Evolutionary conservation across 2,888 invertebrate genomes (phyloP), one percentile per base, ranked within the genome.

Genomic region (Heliconius charithonia): DNA sequence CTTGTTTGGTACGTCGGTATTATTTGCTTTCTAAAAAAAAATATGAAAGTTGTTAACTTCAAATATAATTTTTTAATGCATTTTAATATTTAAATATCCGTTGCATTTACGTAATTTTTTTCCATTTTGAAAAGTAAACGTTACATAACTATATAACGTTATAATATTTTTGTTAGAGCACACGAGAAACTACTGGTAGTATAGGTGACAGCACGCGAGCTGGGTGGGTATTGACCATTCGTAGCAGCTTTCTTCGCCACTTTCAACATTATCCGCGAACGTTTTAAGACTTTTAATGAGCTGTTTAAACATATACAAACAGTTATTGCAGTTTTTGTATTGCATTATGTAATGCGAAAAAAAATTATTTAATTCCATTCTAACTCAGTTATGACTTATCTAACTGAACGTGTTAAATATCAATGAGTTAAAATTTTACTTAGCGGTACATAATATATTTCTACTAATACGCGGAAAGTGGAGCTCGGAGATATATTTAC

Each of bases 181-280:
- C 82, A 83, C 83, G 83, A 86, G 87, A 88, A 87, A 88, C 85
- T 84, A 81, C 83, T 82, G 81, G 81, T 77, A 29, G 76, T 69
- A 70, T 79, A 51, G 75, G 77, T 78, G 80, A 66, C 66, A 70
- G 79, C 91, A 91, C 88, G 91, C 91, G 86, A 91, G 86, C 85
- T 79, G 85, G 86, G 86, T 79, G 85, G 86, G 86, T 89, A 88
- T 90, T 92, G 91, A 88, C 91, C 91, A 92, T 91, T 91, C 89
- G 88, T 83, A 84, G 86, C 91, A 92, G 92, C 93, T 94, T 94
- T 93, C 93, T 86, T 92, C 87, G 90, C 90, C 89, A 92, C 94
- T 94, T 93, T 94, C 92, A 88, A 91, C 90, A 83, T 80, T 77
- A 77, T 79, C 85, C 86, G 85, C 84, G 87, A 86, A 89, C 91